These are phyloP conservation scores for Fulmarus glacialis DNA, from an alignment of 2,113 vertebrate species.

Conservation along the genomic window DNA sequence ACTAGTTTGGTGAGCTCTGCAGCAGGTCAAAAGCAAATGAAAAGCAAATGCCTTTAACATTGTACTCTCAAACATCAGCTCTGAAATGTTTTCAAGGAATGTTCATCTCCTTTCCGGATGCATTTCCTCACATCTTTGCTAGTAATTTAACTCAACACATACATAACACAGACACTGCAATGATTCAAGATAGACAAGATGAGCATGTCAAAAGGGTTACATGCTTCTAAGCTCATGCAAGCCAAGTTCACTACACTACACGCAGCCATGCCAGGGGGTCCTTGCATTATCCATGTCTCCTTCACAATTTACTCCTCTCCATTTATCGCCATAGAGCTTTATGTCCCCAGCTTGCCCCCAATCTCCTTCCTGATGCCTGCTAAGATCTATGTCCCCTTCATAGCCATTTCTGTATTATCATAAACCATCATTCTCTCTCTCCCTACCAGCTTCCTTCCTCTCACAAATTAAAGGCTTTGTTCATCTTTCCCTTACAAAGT, in stretches of 20 bases:
- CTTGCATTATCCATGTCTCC: not conserved
- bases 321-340: not conserved
- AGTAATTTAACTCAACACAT: not conserved
- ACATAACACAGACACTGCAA: not conserved
- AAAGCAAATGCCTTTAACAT: not conserved
- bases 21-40: not conserved
- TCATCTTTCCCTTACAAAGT: not conserved
- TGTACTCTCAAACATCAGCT: not conserved
- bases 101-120: not conserved
- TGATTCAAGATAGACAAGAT: not conserved
- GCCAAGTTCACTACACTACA: not conserved
- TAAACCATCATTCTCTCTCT: not conserved
- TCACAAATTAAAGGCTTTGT: not conserved
- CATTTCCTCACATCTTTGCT: not conserved
- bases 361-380: not conserved
- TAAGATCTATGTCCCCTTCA: not conserved
- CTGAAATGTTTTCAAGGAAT: not conserved
- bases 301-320: not conserved
- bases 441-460: not conserved
- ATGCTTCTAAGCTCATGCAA: fast-evolving
- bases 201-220: not conserved
- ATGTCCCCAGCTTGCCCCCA: not conserved
- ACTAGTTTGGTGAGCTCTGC: not conserved
- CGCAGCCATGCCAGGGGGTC: not conserved
- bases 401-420: not conserved